Evolutionary conservation across 2,888 invertebrate species (phyloP), one percentile per base, ranked within the genome.

Genomic region (Tupiocoris notatus): DNA sequence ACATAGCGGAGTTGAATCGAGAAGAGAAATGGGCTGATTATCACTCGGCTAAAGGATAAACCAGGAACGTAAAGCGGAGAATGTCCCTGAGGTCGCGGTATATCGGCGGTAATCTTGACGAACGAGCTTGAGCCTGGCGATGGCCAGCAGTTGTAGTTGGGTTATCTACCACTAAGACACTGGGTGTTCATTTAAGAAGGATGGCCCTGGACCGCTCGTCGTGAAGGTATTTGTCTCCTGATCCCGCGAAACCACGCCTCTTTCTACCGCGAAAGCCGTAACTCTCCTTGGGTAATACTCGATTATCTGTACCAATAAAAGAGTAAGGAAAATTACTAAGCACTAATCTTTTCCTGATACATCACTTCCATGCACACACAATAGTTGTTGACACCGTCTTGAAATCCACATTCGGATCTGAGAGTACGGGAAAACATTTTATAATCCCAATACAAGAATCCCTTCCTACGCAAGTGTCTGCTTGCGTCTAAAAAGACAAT

Each of bases 101-200:
- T 65, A 65, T 65, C 65, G 39, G 65, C 20, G 65, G 25, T 65
- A 39, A 65, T 65, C 65, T 65, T 65, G 65, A 65, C 65, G 65
- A 17, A 65, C 39, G 65, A 65, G 65, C 25, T 65, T 25, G 25
- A 39, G 65, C 20, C 65, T 65, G 65, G 25, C 25, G 25, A 39
- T 39, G 25, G 65, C 25, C 65, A 39, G 65, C 65, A 39, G 65
- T 39, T 24, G 9, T 61, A 18, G 64, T 25, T n/a, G 1, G 64
- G 64, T 18, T 24, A 39, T 65, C 17, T 17, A 39, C n/a, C 1
- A 7, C 39, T 18, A 12, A 12, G 39, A 12, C 39, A 39, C 39
- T 3, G 12, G 39, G 39, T 39, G 39, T n/a, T n/a, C n/a, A n/a
- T n/a, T n/a, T n/a, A n/a, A n/a, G n/a, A n/a, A n/a, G n/a, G 39